Base-by-base conservation (phyloP, 1,140 invertebrate species). In the Pseudomyrmex flavicornis region DNA sequence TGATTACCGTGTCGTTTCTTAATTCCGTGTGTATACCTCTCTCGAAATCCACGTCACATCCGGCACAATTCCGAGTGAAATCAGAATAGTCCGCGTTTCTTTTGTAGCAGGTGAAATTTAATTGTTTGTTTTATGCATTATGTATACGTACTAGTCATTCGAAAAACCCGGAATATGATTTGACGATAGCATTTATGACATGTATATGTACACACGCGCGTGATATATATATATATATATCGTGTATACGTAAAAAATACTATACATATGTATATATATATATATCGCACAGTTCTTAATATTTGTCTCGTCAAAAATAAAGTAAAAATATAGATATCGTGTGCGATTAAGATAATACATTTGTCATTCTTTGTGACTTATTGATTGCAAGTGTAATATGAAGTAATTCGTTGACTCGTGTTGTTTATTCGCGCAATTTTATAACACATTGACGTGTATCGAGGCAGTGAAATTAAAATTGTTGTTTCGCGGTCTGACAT, bases 11-110 rank as follows among this genome's bases (percentile, higher is more conserved):
- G 15, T 69, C 70, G 59, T 80, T 91, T 72, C 73, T 69, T 46
- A 69, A 89, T 91, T 90, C 79, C 85, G 66, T 88, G 58, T 91
- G 66, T 88, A 56, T 91, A 86, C 68, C 70, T 88, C 86, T 88
- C 85, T 84, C 84, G 89, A 90, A 89, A 88, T 69, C 63, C 56
- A 52, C 74, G 82, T 89, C 87, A 90, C 89, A 92, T 94, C 92
- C 93, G 93, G 90, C 73, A 70, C 62, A 69, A 89, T 86, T 84
- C 68, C 48, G 74, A 72, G 82, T 62, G 59, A 70, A 86, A 89
- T 86, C 66, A 73, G 76, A 83, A 17, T 8, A 73, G n/a, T 5
- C 54, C 10, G 17, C 0, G 58, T 77, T 86, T 80, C 66, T 84
- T 88, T 79, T 70, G 54, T 62, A 15, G 17, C 5, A 63, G 7